These are phyloP conservation scores for Yoshiicerus persimilis DNA, from an alignment of 1,140 invertebrate species.

Conservation along the genomic window DNA sequence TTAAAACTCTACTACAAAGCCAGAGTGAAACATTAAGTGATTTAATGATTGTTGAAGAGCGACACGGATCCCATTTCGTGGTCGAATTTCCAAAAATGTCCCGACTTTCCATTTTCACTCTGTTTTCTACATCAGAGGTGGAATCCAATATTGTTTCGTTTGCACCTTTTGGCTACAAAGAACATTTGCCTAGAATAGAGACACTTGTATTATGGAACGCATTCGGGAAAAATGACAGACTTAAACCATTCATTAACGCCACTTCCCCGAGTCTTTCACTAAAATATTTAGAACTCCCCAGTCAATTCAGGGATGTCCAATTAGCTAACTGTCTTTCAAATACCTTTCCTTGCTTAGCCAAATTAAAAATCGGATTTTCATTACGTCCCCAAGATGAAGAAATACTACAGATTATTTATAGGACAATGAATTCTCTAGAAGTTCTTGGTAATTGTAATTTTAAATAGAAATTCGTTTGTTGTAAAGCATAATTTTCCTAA, in stretches of 20 bases:
- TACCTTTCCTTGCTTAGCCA: background rate
- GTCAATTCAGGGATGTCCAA: background rate
- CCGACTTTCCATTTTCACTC: background rate
- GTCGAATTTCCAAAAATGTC: slow-evolving; percentile 28
- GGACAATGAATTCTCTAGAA: background rate
- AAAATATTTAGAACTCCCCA: background rate
- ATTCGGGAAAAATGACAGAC: slow-evolving; percentile 25
- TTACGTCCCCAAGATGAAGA: background rate
- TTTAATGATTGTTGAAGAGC: slow-evolving; percentile 9
- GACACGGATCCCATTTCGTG: background rate
- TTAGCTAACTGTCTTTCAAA: background rate
- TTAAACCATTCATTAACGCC: background rate
- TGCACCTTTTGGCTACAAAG: slow-evolving; percentile 21
- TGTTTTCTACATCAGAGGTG: slow-evolving; percentile 19
- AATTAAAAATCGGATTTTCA: background rate
- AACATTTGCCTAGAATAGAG: background rate
- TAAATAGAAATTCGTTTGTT: background rate
- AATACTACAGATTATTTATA: slow-evolving; percentile 10
- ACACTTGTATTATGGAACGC: slow-evolving; percentile 26
- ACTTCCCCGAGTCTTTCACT: background rate
- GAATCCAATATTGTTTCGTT: background rate
- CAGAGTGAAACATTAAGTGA: background rate
- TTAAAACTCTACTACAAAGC: slow-evolving; percentile 20
- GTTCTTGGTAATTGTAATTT: background rate
- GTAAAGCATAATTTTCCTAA: no score